A percentile compares a stretch with the other conserved stretches of the same genome.
These are phyloP conservation scores for Ambastaia sidthimunki DNA, from an alignment of 2,797 vertebrate species.

Conservation along the genomic window DNA sequence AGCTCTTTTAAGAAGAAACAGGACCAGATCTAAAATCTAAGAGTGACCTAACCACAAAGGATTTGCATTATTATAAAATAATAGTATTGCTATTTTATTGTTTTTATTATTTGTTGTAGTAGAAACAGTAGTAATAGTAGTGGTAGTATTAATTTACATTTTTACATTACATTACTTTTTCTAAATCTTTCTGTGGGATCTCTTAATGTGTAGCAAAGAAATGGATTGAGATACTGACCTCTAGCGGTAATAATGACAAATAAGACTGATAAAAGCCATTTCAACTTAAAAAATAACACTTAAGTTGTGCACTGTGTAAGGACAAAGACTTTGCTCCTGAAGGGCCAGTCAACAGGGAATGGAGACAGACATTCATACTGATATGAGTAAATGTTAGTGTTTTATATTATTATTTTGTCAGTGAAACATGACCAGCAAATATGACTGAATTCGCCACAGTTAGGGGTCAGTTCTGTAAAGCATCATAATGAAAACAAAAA, in stretches of 20 bases:
- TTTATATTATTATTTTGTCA: slow-evolving; percentile 38
- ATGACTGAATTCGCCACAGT: slow-evolving; percentile 17
- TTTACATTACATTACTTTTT: not conserved
- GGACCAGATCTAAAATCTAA: slow-evolving; percentile 63
- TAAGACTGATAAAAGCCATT: slow-evolving; percentile 1
- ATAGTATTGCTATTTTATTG: slow-evolving; percentile 61
- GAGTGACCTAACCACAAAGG: slow-evolving; percentile 60
- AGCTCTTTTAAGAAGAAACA: slow-evolving; percentile 73
- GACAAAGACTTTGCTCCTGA: slow-evolving; percentile 29
- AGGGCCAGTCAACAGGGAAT: slow-evolving; percentile 4
- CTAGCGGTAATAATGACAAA: slow-evolving; percentile 40
- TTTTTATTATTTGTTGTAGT: slow-evolving; percentile 43
- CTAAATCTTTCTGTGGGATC: not conserved
- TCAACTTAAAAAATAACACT: not conserved
- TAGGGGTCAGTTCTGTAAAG: slow-evolving; percentile 34
- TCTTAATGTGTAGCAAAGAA: not conserved
- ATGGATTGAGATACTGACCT: slow-evolving; percentile 49
- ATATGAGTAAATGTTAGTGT: slow-evolving; percentile 28
- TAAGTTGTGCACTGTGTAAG: slow-evolving; percentile 4
- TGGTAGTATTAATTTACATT: not conserved
- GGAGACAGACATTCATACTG: slow-evolving; percentile 16
- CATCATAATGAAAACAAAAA: slow-evolving; percentile 17
- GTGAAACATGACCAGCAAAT: slow-evolving; percentile 3
- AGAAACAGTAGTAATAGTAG: slow-evolving; percentile 10
- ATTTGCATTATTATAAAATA: slow-evolving; percentile 33